Evolutionary conservation across 2,797 vertebrate species (phyloP).

Genomic region (Pelochelys cantorii): DNA sequence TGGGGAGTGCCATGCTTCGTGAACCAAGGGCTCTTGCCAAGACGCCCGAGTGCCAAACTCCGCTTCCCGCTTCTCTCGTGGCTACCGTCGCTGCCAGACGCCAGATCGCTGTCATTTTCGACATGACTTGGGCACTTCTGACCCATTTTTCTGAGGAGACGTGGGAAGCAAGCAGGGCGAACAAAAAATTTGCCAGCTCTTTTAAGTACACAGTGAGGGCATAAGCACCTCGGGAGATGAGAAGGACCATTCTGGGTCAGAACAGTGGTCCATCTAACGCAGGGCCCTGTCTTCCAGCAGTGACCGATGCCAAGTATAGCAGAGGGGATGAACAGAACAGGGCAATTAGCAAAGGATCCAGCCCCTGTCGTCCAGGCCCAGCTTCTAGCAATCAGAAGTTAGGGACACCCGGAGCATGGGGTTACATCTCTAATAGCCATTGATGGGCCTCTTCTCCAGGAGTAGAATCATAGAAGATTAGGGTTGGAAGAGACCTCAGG

Average conservation of each 20-base stretch:
- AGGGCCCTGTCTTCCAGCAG: neutral
- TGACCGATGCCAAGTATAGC: neutral
- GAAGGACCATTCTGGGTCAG: neutral
- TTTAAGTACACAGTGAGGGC: neutral
- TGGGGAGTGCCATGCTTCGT: conserved; percentile 19
- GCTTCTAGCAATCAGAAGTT: neutral
- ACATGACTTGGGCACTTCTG: accelerated
- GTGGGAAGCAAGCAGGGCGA: neutral
- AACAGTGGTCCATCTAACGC: neutral
- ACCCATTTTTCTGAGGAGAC: neutral
- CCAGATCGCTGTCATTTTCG: neutral
- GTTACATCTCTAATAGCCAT: neutral
- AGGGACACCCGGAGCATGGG: neutral
- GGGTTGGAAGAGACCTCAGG: no score
- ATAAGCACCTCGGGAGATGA: neutral
- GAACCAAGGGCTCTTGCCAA: neutral
- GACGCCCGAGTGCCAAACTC: neutral
- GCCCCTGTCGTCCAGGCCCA: neutral
- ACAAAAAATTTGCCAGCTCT: neutral
- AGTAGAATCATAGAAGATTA: no score
- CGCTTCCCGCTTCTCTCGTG: neutral
- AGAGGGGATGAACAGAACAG: neutral
- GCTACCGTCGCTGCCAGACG: neutral
- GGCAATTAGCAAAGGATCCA: neutral
- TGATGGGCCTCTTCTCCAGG: neutral